Percentiles rank a stretch among this genome's conserved stretches.
phyloP scores from a whole-genome alignment of 2,888 invertebrate genomes.

The Xanthia icteritia region DNA sequence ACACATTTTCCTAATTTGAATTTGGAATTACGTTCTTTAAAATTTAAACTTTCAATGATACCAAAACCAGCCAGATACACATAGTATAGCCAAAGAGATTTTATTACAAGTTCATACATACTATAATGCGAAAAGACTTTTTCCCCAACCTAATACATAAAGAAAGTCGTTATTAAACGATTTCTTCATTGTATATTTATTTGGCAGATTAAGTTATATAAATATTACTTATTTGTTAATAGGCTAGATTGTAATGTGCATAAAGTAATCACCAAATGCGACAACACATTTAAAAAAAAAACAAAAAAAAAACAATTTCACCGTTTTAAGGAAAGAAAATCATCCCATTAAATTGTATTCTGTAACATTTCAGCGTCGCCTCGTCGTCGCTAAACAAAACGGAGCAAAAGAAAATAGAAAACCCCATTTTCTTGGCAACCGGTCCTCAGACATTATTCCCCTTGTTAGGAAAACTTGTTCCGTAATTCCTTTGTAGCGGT shows the following conservation, averaged over 20 bases:
- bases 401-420: conserved; percentile 17
- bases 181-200: background rate
- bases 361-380: background rate
- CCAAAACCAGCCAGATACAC: no score
- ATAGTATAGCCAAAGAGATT: no score
- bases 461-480: conserved; percentile 40
- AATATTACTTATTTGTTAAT: background rate
- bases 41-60: no score
- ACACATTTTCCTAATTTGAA: no score
- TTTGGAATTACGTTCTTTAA: no score
- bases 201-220: background rate
- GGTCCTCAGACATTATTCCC: conserved; percentile 27
- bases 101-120: no score
- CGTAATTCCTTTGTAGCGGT: conserved; percentile 22
- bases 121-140: no score
- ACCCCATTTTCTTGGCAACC: conserved; percentile 26
- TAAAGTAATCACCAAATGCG: background rate
- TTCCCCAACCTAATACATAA: no score
- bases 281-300: no score
- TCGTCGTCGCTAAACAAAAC: conserved; percentile 11
- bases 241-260: background rate
- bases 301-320: background rate
- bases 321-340: background rate
- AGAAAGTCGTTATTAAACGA: background rate
- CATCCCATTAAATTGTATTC: background rate